Conservation (phyloP, 2,113 vertebrate genomes). For the Chascanopsetta lugubris region DNA sequence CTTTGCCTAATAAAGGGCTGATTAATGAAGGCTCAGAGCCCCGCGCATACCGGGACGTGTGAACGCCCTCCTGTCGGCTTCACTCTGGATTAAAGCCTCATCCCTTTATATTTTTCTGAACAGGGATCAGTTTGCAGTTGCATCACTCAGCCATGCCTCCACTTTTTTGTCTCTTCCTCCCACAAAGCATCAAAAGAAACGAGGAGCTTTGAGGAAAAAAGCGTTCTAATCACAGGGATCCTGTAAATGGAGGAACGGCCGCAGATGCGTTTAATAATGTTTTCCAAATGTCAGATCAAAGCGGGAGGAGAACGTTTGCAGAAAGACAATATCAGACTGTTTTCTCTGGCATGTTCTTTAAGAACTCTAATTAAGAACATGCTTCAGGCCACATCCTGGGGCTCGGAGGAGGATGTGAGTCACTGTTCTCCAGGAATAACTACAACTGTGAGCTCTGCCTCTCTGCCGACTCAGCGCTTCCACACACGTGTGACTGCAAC, state of each 20-base stretch:
- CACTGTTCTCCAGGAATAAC: conserved; percentile 33
- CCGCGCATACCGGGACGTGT: conserved; percentile 36
- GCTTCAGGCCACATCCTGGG: neutral
- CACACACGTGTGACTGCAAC: neutral
- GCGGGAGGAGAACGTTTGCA: conserved; percentile 20
- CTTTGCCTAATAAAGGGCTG: conserved; percentile 75
- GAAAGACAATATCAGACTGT: conserved; percentile 34
- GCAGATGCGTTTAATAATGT: conserved; percentile 43
- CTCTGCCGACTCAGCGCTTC: neutral
- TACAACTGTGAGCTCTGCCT: conserved; percentile 13
- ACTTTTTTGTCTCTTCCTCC: neutral
- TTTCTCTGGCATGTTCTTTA: conserved; percentile 7
- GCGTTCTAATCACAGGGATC: conserved; percentile 56
- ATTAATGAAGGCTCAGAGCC: conserved; percentile 74
- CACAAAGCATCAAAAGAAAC: conserved; percentile 57
- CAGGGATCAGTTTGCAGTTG: conserved; percentile 39
- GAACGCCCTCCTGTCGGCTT: conserved; percentile 21
- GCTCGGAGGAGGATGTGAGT: conserved; percentile 26
- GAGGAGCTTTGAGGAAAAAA: conserved; percentile 50
- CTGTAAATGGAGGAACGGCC: conserved; percentile 36
- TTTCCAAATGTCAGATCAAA: conserved; percentile 55
- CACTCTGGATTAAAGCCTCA: conserved; percentile 39
- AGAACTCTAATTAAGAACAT: conserved; percentile 53
- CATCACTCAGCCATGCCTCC: conserved; percentile 56
- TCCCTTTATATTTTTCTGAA: conserved; percentile 26